A percentile compares a stretch with the other conserved stretches of the same genome.
Evolutionary conservation across 2,113 vertebrate species (phyloP).

Genomic region (Mirza zaza): DNA sequence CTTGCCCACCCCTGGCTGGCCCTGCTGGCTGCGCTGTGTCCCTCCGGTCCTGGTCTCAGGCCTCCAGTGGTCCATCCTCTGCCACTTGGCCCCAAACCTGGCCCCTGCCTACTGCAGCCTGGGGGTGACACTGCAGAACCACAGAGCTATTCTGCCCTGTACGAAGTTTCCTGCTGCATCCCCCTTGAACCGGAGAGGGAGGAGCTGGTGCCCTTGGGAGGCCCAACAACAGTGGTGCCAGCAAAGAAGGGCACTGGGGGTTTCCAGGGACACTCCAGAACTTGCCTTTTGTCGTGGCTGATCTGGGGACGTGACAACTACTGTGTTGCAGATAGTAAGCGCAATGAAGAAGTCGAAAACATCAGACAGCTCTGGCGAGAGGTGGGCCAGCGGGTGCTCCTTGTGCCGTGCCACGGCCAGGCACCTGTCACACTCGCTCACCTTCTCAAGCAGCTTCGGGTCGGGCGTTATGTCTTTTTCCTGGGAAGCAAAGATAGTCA

Average conservation of each 20-base stretch:
- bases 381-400: slow-evolving; percentile 87
- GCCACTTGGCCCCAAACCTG: neutral
- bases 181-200: neutral
- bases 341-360: slow-evolving; percentile 97
- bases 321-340: slow-evolving; percentile 97
- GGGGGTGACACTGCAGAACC: neutral
- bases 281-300: slow-evolving; percentile 95
- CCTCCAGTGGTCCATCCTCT: neutral
- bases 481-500: slow-evolving; percentile 76
- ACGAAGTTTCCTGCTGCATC: neutral
- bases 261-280: neutral
- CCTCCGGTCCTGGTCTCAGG: rapidly evolving
- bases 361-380: slow-evolving; percentile 92
- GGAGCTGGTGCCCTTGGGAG: neutral
- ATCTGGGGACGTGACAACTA: slow-evolving; percentile 95
- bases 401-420: slow-evolving; percentile 89
- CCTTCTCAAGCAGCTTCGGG: slow-evolving; percentile 93
- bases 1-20: neutral
- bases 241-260: rapidly evolving
- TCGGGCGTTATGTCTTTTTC: slow-evolving; percentile 98
- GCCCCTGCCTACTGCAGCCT: rapidly evolving
- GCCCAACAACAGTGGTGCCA: neutral
- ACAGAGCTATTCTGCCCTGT: rapidly evolving
- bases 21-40: neutral
- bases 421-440: slow-evolving; percentile 91